A percentile compares a stretch with the other conserved stretches of the same genome.
Evolutionary conservation across 2,888 invertebrate species (phyloP).

Genomic region (Clunio marinus): DNA sequence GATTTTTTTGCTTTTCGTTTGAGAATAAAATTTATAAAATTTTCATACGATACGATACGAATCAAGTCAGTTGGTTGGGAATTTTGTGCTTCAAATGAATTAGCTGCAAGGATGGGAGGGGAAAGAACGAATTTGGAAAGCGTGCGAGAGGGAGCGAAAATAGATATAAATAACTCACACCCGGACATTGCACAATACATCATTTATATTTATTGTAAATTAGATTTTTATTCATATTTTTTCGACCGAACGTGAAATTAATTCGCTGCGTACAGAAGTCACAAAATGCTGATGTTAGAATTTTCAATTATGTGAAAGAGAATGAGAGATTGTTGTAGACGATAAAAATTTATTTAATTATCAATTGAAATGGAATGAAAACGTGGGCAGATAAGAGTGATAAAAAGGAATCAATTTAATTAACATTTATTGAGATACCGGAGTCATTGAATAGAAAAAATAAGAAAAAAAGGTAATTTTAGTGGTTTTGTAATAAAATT

Average conservation of each 20-base stretch:
- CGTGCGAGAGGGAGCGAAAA: too few relatives aligned
- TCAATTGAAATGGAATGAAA: background rate
- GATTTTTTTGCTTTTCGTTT: background rate
- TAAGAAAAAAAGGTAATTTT: too few relatives aligned
- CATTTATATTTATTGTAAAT: constrained; percentile 3
- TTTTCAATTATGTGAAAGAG: constrained; percentile 43
- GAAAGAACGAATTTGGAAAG: too few relatives aligned
- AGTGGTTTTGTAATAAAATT: too few relatives aligned
- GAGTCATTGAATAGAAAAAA: too few relatives aligned
- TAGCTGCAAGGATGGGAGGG: background rate
- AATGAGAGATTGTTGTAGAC: too few relatives aligned
- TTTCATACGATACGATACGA: constrained; percentile 8
- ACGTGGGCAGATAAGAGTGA: too few relatives aligned
- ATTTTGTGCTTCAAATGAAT: background rate
- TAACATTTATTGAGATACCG: background rate
- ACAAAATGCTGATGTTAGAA: constrained; percentile 46
- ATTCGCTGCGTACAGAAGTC: constrained; percentile 47
- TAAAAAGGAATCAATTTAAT: constrained; percentile 3
- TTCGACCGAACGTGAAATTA: constrained; percentile 48
- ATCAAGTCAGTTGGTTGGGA: background rate
- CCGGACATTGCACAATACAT: background rate
- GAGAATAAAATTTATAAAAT: constrained; percentile 36
- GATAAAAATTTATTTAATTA: background rate
- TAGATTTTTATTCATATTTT: constrained; percentile 48
- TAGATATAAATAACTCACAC: background rate